phyloP scores from a whole-genome alignment of 1,140 invertebrate genomes.

The Zaprionus taronus region DNA sequence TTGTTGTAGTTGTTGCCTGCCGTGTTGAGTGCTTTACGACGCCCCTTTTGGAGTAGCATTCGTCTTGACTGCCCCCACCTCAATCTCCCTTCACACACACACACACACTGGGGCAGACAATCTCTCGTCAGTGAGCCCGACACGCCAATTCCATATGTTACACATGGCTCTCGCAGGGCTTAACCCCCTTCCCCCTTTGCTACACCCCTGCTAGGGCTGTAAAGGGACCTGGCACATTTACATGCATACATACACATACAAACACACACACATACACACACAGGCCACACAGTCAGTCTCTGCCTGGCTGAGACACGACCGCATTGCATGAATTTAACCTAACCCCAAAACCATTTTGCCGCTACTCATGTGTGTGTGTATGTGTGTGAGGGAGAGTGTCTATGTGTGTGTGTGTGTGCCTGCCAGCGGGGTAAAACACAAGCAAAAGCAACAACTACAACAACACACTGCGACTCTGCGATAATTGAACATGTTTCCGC shows the following conservation, averaged over 20 bases:
- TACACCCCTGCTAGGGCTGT: background rate
- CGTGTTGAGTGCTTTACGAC: conserved; percentile 47
- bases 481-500: conserved; percentile 80
- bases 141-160: conserved; percentile 82
- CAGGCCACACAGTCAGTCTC: background rate
- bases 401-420: conserved; percentile 8
- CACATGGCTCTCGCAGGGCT: conserved; percentile 21
- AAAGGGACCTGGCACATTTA: conserved; percentile 39
- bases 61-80: background rate
- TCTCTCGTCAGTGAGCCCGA: conserved; percentile 68
- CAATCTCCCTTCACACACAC: background rate
- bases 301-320: conserved; percentile 30
- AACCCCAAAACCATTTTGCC: conserved; percentile 47
- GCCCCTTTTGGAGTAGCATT: conserved; percentile 57
- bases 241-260: background rate
- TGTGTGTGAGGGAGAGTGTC: conserved; percentile 9
- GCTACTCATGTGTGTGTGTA: conserved; percentile 1
- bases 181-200: background rate
- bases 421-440: conserved; percentile 59
- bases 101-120: conserved; percentile 1
- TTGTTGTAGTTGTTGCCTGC: conserved; percentile 35
- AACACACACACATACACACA: background rate
- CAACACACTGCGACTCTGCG: conserved; percentile 32
- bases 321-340: conserved; percentile 54
- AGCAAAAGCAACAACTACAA: conserved; percentile 51